Evolutionary conservation across 1,140 invertebrate genomes (phyloP).

Genomic region (Planococcus citri): DNA sequence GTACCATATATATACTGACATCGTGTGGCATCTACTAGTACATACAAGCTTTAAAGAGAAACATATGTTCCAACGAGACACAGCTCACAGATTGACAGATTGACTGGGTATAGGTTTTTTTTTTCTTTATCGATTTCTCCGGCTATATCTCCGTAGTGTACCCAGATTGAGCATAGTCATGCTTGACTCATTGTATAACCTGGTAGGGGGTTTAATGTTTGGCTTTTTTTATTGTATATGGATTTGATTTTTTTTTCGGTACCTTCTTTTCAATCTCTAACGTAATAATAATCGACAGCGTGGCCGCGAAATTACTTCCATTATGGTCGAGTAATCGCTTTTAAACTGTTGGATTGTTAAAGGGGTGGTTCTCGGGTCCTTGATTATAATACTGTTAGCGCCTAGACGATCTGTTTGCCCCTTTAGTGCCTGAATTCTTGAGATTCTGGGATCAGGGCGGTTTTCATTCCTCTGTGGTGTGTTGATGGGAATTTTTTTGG

Average conservation of each 20-base stretch:
- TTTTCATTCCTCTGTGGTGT: too few species aligned
- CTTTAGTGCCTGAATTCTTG: too few species aligned
- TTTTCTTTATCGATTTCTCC: background rate
- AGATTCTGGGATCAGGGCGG: too few species aligned
- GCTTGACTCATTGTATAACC: conserved; percentile 13
- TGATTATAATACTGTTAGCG: too few species aligned
- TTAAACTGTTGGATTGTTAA: background rate
- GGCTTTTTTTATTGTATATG: background rate
- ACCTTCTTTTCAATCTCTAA: background rate
- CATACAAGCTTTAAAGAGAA: background rate
- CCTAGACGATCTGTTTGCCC: too few species aligned
- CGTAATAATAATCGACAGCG: background rate
- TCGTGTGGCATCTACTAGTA: too few species aligned
- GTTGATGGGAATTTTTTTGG: too few species aligned
- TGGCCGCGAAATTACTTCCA: background rate
- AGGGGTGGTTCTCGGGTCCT: too few species aligned
- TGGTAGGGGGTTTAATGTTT: conserved; percentile 14
- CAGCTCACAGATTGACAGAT: conserved; percentile 14
- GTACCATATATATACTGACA: background rate
- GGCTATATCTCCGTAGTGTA: background rate
- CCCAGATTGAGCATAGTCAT: conserved; percentile 5
- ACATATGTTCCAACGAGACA: conserved; percentile 3
- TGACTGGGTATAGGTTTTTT: conserved; percentile 17
- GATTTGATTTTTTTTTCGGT: background rate
- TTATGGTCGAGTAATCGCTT: background rate